phyloP scores from a whole-genome alignment of 2,888 invertebrate genomes.

The Cosmorhoe ocellata region DNA sequence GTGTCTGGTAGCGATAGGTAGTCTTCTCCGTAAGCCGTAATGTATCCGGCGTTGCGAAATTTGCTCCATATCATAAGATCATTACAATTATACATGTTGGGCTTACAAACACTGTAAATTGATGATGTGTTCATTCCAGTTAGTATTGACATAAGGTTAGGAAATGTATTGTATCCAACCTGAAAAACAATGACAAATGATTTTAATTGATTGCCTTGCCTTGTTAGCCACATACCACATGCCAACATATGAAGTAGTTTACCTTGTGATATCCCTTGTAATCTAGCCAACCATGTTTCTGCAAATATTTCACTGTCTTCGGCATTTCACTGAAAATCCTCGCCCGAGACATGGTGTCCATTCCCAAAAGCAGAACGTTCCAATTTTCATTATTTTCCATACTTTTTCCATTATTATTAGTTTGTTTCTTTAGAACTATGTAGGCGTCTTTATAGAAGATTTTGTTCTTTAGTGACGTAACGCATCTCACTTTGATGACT shows the following conservation, averaged over 20 bases:
- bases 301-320: slow-evolving; percentile 85
- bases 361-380: slow-evolving; percentile 88
- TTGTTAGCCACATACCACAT: no score
- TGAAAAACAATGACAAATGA: slow-evolving; percentile 48
- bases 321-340: slow-evolving; percentile 90
- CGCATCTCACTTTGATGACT: slow-evolving; percentile 51
- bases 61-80: slow-evolving; percentile 90
- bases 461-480: slow-evolving; percentile 10
- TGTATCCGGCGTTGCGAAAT: slow-evolving; percentile 85
- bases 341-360: slow-evolving; percentile 91
- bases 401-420: slow-evolving; percentile 4
- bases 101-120: slow-evolving; percentile 72
- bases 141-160: slow-evolving; percentile 91
- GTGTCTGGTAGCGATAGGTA: slow-evolving; percentile 84
- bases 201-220: neutral
- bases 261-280: slow-evolving; percentile 65
- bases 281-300: slow-evolving; percentile 86
- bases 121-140: slow-evolving; percentile 84
- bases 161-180: slow-evolving; percentile 93
- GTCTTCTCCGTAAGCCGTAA: slow-evolving; percentile 91
- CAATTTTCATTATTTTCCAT: slow-evolving; percentile 37
- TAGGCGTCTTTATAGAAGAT: slow-evolving; percentile 53
- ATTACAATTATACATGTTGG: slow-evolving; percentile 81
- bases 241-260: slow-evolving; percentile 4
- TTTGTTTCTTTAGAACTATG: slow-evolving; percentile 45